Conservation (phyloP, 2,113 vertebrate genomes). For the Phalacrocorax brasilianus region DNA sequence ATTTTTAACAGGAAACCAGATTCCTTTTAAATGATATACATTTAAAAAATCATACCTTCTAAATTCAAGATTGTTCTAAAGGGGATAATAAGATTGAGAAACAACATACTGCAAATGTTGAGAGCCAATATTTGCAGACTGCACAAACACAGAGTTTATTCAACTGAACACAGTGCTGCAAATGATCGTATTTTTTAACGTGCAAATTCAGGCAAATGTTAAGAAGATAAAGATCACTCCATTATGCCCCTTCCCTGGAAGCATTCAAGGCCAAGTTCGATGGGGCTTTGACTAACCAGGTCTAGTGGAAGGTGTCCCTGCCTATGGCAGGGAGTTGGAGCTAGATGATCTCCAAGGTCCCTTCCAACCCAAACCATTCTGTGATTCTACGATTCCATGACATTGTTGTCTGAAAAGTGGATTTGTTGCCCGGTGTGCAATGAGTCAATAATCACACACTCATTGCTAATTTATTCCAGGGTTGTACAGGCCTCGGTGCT, state of each 20-base stretch:
- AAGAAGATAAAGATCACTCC: not conserved
- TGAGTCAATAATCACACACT: no score
- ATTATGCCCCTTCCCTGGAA: not conserved
- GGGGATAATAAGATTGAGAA: slow-evolving; percentile 21
- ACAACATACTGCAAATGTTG: not conserved
- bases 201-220: slow-evolving; percentile 34
- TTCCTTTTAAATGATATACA: not conserved
- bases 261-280: no score
- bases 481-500: no score
- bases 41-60: not conserved
- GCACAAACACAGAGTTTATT: slow-evolving; percentile 41
- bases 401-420: no score
- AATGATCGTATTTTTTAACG: not conserved
- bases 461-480: no score
- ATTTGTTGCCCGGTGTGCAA: no score
- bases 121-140: slow-evolving; percentile 56
- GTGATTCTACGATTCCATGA: no score
- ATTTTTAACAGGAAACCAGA: not conserved
- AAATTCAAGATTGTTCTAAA: not conserved
- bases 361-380: no score
- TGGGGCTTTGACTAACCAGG: no score
- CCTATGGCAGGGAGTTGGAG: no score
- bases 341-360: no score
- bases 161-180: slow-evolving; percentile 22
- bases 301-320: no score